A percentile compares a stretch with the other conserved stretches of the same genome.
Evolutionary conservation across 2,888 invertebrate species (phyloP).

Genomic region (Hypercompe scribonia): DNA sequence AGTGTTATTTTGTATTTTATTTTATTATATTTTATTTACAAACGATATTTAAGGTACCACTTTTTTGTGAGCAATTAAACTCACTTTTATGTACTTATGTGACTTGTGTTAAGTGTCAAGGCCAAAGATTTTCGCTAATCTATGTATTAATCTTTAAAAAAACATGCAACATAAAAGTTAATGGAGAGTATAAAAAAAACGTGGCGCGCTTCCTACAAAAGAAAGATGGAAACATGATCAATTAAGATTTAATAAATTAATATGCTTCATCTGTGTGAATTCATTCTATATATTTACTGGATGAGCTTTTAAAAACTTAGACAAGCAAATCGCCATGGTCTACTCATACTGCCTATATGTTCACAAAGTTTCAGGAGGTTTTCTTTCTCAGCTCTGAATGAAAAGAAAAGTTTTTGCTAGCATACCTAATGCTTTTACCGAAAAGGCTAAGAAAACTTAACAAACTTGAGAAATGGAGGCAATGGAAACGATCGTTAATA

Average conservation of each 20-base stretch:
- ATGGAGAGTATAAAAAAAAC: too few species aligned
- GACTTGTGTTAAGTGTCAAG: too few species aligned
- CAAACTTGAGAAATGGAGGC: background rate
- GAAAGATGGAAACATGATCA: background rate
- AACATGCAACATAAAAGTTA: too few species aligned
- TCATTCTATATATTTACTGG: background rate
- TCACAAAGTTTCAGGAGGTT: background rate
- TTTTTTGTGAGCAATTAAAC: too few species aligned
- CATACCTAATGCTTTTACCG: slow-evolving; percentile 20
- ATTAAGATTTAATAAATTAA: too few species aligned
- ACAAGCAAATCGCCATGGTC: background rate
- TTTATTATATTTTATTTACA: too few species aligned
- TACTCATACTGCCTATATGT: background rate
- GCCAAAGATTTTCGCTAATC: too few species aligned
- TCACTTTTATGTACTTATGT: too few species aligned
- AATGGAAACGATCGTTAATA: slow-evolving; percentile 49
- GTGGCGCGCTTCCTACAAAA: background rate
- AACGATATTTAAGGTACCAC: too few species aligned
- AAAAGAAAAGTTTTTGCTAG: background rate
- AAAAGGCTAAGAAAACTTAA: background rate
- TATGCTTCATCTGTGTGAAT: background rate
- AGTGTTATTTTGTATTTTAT: background rate
- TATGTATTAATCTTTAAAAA: too few species aligned
- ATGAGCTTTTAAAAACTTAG: background rate
- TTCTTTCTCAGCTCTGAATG: background rate